Percentiles rank a stretch among this genome's conserved stretches.
Evolutionary conservation across 2,113 vertebrate species (phyloP).

Genomic region (Lycocorax pyrrhopterus): DNA sequence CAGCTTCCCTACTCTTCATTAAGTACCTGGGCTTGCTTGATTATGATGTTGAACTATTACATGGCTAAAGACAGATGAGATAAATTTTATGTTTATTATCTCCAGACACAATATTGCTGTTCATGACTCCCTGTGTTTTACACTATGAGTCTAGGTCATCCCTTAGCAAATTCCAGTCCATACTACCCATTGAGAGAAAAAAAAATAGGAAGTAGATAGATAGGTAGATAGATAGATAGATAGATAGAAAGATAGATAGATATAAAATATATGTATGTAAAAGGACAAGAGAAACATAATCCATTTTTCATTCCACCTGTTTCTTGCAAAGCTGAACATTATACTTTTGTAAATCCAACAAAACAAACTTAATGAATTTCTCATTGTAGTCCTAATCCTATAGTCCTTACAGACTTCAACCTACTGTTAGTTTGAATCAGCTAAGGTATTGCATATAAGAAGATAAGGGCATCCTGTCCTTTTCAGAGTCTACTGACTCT

Average conservation of each 20-base stretch:
- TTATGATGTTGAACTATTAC: not conserved
- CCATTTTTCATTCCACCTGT: not conserved
- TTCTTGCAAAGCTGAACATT: not conserved
- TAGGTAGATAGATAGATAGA: not conserved
- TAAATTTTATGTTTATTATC: not conserved
- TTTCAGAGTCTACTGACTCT: not conserved
- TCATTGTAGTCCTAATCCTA: not conserved
- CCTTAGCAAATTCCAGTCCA: not conserved
- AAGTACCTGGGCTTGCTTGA: not conserved
- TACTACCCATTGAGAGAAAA: not conserved
- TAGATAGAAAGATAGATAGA: not conserved
- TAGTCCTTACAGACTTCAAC: not conserved
- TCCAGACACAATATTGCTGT: not conserved
- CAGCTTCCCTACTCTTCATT: not conserved
- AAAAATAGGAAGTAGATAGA: not conserved
- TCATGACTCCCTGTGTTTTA: not conserved
- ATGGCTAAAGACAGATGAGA: not conserved
- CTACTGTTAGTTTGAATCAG: not conserved
- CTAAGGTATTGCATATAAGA: not conserved
- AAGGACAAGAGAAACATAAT: not conserved
- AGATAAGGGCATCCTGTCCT: not conserved
- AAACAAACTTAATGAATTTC: not conserved
- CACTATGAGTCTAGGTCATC: not conserved
- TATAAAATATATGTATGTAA: rapidly evolving
- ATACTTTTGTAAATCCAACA: not conserved